A percentile compares a stretch with the other conserved stretches of the same genome.
Evolutionary conservation across 2,797 vertebrate genomes (phyloP).

Genomic region (Microctenopoma lineatum): DNA sequence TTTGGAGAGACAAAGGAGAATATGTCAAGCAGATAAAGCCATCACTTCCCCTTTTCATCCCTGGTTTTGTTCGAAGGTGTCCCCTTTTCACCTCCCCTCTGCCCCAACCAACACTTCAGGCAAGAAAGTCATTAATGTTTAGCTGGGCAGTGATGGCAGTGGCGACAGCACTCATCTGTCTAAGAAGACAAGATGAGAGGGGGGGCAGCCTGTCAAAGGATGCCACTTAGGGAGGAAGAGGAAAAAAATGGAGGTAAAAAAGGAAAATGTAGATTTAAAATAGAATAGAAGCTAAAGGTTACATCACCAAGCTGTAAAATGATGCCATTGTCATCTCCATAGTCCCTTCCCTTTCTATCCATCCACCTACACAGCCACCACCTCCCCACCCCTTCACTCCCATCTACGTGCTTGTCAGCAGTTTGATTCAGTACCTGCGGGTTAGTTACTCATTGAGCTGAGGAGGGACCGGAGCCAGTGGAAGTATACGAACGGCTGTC

Average conservation of each 20-base stretch:
- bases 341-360: constrained; percentile 57
- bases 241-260: constrained; percentile 23
- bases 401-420: constrained; percentile 77
- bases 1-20: constrained; percentile 75
- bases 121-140: constrained; percentile 84
- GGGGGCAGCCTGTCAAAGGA: constrained; percentile 74
- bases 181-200: constrained; percentile 74
- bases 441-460: constrained; percentile 86
- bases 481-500: constrained; percentile 78
- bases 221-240: constrained; percentile 61
- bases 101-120: constrained; percentile 72
- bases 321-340: constrained; percentile 72
- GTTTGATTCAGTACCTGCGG: constrained; percentile 85
- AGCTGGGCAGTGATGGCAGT: constrained; percentile 74
- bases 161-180: constrained; percentile 82
- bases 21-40: constrained; percentile 78
- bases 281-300: constrained; percentile 60
- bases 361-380: constrained; percentile 73
- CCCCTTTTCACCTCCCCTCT: constrained; percentile 74
- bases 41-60: constrained; percentile 77
- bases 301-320: constrained; percentile 72
- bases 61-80: constrained; percentile 77
- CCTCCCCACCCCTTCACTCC: constrained; percentile 28
- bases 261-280: too few species aligned
- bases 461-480: constrained; percentile 65